Base-by-base conservation (phyloP, 2,797 vertebrate species). In the Chrosomus eos region DNA sequence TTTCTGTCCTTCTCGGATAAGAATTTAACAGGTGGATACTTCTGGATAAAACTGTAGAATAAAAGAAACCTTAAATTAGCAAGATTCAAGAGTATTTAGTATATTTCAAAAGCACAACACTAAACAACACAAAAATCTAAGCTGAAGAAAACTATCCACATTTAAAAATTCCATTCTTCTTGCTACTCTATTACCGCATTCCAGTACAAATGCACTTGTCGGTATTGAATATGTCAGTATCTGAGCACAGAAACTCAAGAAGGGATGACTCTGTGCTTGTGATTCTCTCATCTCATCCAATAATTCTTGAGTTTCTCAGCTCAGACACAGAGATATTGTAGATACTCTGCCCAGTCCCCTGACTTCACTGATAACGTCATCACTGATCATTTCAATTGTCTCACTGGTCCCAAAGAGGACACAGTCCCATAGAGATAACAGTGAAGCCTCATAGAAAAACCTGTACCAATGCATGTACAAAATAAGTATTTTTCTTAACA, bases 11-110 rank as follows among this genome's bases (percentile, higher is more conserved):
- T 99, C 93, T 99, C 98, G 7, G 98, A 99, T 75, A 99, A 94
- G 93, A 99, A 99, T 93, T 99, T 99, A 88, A 99, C 98, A 0
- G 98, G 98, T 26, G 98, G 98, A 74, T 99, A 99, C 93, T 99
- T 99, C 93, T 99, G 97, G 68, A 95, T 97, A 91, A 99, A 96
- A 93, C 98, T 99, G 93, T 3, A 88, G 87, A 89, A 90, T 26
- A 33, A 75, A 84, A 36, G 9, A 43, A 53, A 53, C 9, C 16
- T 26, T 53, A 23, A 48, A 66, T 78, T 6, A 66, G 76, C 76
- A 66, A 1, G 8, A 43, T 21, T 62, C 55, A 62, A 36, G 16
- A 51, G 7, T 10, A 19, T n/a, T 70, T 14, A 4, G 8, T 53
- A 5, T n/a, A 5, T 76, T 33, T 58, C 51, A 55, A 58, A 21